These are phyloP conservation scores for silkworm (Bombyx mori) DNA, from an alignment of 1,140 invertebrate genomes.

Conservation along the genomic window DNA sequence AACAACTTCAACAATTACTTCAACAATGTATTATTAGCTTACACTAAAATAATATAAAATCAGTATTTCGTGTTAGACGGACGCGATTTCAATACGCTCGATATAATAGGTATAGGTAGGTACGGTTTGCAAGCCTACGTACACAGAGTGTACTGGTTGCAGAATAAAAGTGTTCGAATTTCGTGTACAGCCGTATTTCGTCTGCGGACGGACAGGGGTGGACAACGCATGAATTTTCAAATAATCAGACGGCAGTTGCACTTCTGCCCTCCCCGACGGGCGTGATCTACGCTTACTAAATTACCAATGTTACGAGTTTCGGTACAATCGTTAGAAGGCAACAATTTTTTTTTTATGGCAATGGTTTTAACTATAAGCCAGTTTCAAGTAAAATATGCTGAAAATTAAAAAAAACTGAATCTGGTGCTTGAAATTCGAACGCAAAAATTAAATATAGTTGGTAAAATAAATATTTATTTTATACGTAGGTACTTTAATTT, in stretches of 20 bases:
- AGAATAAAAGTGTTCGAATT: slow-evolving; percentile 44
- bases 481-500: neutral
- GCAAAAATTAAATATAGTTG: no score
- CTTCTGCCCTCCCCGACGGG: slow-evolving; percentile 11
- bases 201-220: slow-evolving; percentile 44
- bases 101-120: no score
- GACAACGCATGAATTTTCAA: slow-evolving; percentile 55
- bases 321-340: neutral
- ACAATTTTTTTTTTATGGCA: no score
- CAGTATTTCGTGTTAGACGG: no score
- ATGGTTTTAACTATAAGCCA: no score
- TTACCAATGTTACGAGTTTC: neutral
- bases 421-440: neutral
- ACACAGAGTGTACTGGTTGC: no score
- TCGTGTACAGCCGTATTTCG: slow-evolving; percentile 44
- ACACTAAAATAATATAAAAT: no score
- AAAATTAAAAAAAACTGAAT: neutral
- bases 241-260: slow-evolving; percentile 40
- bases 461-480: neutral
- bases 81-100: no score
- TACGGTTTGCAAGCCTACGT: no score
- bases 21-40: no score
- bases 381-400: neutral
- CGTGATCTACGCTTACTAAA: neutral
- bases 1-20: no score